Base-by-base conservation (phyloP, 92 coral and sea anemone species). In the Muricea muricata region DNA sequence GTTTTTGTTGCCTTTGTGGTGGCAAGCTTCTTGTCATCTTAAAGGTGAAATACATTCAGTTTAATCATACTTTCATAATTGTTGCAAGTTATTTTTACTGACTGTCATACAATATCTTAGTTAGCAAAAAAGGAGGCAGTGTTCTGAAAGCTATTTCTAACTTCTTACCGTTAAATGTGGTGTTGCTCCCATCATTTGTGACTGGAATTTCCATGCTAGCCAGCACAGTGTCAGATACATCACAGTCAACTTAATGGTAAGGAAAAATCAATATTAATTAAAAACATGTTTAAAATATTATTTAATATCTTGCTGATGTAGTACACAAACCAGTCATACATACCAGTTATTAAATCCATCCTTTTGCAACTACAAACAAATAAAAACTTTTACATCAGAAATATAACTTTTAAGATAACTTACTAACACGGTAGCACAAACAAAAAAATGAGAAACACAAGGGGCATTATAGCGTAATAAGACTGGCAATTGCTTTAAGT, bases 401-500 rank as follows among this genome's bases (percentile, higher is more conserved):
- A 50, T 13, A 2, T 3, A 6, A 50, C 24, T 50, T 50, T 50
- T 14, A 20, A 50, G 17, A 50, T 50, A 6, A 20, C 17, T 50
- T 50, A 20, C 24, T 50, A 2, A 50, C 24, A 50, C 17, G 17
- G n/a, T n/a, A n/a, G n/a, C 17, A 50, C 6, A 50, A 50, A 50
- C 58, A 20, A 10, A 50, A 50, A 63, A 63, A 63, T n/a, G 3
- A 63, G 30, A 63, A 63, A 63, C 70, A 63, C 70, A 63, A 63
- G 25, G 7, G 25, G 70, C 4, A 31, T 63, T 63, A 63, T 6
- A 12, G 25, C 7, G 3, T 63, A 2, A 28, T 21, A 15, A 37
- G 9, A 13, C 37, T 68, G 50, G 47, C 47, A 68, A 31, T 40
- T 40, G 30, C 50, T 33, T 68, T 26, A 2, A 33, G 75, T 33